Conservation (phyloP, 2,888 invertebrate genomes). For the Leptinotarsa tumamoca region DNA sequence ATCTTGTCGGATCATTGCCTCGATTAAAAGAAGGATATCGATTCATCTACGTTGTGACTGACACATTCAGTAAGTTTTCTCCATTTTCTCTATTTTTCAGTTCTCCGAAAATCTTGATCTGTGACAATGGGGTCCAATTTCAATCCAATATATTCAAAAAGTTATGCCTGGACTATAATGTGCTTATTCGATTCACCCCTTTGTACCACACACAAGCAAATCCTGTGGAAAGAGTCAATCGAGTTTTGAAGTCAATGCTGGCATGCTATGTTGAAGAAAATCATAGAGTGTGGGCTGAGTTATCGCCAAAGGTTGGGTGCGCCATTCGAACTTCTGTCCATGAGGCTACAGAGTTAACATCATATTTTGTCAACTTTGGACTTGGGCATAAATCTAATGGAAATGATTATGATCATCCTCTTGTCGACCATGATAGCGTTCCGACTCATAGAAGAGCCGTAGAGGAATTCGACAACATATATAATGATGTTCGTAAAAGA, state of each 20-base stretch:
- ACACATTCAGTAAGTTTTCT: constrained; percentile 16
- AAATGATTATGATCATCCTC: constrained; percentile 15
- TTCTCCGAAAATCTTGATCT: constrained; percentile 16
- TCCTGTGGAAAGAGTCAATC: constrained; percentile 54
- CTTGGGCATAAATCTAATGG: constrained; percentile 22
- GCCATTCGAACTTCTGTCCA: constrained; percentile 44
- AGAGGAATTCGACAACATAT: constrained; percentile 9
- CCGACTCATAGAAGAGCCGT: constrained; percentile 4
- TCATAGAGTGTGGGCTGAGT: constrained; percentile 47
- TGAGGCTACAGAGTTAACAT: constrained; percentile 40
- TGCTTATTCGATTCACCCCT: constrained; percentile 10
- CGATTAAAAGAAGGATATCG: constrained; percentile 6
- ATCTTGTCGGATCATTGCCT: constrained; percentile 14
- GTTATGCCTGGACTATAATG: constrained; percentile 8
- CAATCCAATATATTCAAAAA: constrained; percentile 7
- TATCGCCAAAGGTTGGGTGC: constrained; percentile 42
- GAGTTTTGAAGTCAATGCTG: constrained; percentile 56
- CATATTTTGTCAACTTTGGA: constrained; percentile 43
- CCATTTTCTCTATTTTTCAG: background rate
- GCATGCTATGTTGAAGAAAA: constrained; percentile 47
- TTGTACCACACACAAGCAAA: constrained; percentile 55
- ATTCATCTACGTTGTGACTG: background rate
- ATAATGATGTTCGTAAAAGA: constrained; percentile 10
- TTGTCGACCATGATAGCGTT: constrained; percentile 1
- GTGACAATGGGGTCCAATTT: constrained; percentile 15